These are phyloP conservation scores for Hemicordylus capensis DNA, from an alignment of 2,113 vertebrate genomes.

Conservation along the genomic window DNA sequence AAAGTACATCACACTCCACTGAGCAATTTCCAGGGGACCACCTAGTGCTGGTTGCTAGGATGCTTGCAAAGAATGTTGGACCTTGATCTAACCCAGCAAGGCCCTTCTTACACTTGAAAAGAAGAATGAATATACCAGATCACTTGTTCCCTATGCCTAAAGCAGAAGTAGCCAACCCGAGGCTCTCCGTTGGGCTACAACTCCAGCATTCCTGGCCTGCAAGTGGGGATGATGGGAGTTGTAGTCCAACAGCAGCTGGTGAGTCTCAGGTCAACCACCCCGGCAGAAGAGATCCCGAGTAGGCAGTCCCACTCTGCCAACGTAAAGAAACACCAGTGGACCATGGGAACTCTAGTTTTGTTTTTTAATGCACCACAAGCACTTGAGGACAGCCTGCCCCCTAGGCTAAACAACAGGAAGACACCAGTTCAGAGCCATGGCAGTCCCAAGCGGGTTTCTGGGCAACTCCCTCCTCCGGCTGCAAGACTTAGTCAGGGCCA, in stretches of 20 bases:
- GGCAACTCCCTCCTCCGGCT: background rate
- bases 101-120: background rate
- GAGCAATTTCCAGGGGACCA: background rate
- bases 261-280: too few species aligned
- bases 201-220: too few species aligned
- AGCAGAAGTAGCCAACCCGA: too few species aligned
- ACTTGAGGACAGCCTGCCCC: background rate
- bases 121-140: background rate
- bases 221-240: too few species aligned
- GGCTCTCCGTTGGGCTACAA: too few species aligned
- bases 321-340: background rate
- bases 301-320: too few species aligned
- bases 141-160: too few species aligned
- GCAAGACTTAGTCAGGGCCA: background rate
- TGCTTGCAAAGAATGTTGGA: background rate
- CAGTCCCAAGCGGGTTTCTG: background rate
- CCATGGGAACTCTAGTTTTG: background rate
- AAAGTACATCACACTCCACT: background rate
- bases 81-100: background rate
- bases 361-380: background rate
- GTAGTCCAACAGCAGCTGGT: too few species aligned
- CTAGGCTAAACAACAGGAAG: background rate
- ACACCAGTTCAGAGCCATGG: too few species aligned
- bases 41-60: background rate
- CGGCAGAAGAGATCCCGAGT: background rate